Evolutionary conservation across 2,113 vertebrate genomes (phyloP).

Genomic region (Gorsachius goisagi): DNA sequence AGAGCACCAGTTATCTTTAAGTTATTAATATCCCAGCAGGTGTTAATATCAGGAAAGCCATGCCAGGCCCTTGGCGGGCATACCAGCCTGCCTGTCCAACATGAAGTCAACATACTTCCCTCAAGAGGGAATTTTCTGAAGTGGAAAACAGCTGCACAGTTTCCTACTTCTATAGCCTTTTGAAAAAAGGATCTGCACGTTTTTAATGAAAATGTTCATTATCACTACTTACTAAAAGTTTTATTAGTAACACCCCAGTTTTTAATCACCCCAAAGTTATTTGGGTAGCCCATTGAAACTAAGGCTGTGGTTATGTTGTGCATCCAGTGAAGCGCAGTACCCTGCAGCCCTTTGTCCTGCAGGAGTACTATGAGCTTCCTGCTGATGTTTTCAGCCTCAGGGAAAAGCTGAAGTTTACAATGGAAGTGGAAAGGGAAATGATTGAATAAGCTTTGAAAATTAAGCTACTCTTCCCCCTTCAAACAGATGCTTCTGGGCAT

Average conservation of each 20-base stretch:
- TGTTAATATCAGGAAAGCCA: background rate
- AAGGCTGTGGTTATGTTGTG: background rate
- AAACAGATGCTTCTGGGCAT: slow-evolving; percentile 8
- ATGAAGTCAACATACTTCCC: background rate
- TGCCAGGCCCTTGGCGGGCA: background rate
- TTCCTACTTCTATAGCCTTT: background rate
- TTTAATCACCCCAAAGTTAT: background rate
- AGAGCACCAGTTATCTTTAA: background rate
- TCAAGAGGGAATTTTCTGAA: background rate
- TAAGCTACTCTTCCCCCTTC: slow-evolving; percentile 11
- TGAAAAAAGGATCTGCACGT: background rate
- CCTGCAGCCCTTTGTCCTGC: background rate
- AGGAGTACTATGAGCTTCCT: background rate
- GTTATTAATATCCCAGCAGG: background rate
- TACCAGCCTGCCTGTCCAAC: background rate
- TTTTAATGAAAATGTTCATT: background rate
- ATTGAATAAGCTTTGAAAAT: slow-evolving; percentile 39
- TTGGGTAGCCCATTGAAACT: background rate
- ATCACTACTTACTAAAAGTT: background rate
- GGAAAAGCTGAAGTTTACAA: slow-evolving; percentile 28
- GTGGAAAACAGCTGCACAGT: background rate
- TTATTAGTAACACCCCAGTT: background rate
- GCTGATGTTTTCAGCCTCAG: background rate
- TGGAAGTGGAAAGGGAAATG: slow-evolving; percentile 43
- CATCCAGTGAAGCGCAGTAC: background rate